Conservation (phyloP, 1,140 invertebrate species). For the Chrysopa pallens region DNA sequence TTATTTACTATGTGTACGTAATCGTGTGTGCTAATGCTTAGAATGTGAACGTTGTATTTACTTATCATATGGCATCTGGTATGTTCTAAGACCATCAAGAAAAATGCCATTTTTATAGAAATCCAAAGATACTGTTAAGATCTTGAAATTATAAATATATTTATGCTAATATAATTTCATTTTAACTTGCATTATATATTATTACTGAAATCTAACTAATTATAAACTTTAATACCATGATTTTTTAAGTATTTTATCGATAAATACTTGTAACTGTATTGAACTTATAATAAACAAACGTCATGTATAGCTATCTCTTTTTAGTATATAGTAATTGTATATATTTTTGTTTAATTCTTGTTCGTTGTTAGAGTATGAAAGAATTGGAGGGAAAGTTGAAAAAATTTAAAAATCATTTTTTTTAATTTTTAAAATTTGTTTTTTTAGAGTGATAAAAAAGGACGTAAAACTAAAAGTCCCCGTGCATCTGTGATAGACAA, state of each 20-base stretch:
- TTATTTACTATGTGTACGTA: constrained; percentile 20
- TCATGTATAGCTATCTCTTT: neutral
- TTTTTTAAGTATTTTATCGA: neutral
- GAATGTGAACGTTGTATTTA: constrained; percentile 13
- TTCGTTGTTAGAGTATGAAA: neutral
- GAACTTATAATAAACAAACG: neutral
- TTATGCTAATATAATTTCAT: constrained; percentile 3
- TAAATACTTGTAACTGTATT: neutral
- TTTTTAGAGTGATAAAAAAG: constrained; percentile 19
- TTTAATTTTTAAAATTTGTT: constrained; percentile 6
- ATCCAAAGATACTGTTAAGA: constrained; percentile 9
- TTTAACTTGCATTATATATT: constrained; percentile 5
- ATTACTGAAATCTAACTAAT: constrained; percentile 1
- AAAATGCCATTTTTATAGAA: constrained; percentile 2
- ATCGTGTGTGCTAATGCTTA: constrained; percentile 11
- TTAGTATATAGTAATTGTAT: neutral
- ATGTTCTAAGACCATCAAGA: neutral
- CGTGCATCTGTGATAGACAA: constrained; percentile 14
- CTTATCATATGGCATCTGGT: constrained; percentile 12
- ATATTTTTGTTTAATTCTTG: neutral
- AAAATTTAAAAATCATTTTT: constrained; percentile 10
- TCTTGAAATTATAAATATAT: constrained; percentile 3
- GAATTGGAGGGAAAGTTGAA: constrained; percentile 20
- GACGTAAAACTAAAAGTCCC: constrained; percentile 16
- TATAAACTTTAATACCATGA: neutral